Percentiles rank a stretch among this genome's conserved stretches.
These are phyloP conservation scores for Dendrocincla tyrannina DNA, from an alignment of 2,797 vertebrate genomes.

Conservation along the genomic window DNA sequence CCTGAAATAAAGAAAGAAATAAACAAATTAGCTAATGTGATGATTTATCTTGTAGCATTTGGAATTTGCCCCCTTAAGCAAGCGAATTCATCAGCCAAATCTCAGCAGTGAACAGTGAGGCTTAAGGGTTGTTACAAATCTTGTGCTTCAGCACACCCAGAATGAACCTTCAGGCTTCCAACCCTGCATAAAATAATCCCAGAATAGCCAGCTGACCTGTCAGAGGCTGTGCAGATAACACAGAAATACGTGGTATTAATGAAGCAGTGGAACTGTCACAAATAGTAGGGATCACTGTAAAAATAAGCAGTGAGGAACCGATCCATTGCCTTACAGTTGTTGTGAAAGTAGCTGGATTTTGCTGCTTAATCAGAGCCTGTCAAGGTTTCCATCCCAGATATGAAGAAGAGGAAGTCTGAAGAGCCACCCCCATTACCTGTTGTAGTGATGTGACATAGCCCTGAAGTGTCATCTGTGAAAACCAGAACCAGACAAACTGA, in stretches of 20 bases:
- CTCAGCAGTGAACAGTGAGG: background rate
- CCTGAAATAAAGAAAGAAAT: background rate
- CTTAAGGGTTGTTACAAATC: background rate
- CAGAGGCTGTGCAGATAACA: background rate
- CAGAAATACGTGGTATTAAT: background rate
- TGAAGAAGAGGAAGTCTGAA: background rate
- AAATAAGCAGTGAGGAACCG: background rate
- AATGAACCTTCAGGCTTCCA: slow-evolving; percentile 14
- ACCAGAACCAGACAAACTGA: background rate
- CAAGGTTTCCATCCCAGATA: background rate
- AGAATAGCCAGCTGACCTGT: slow-evolving; percentile 8
- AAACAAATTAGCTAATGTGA: background rate
- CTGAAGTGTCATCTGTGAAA: background rate
- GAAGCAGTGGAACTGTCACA: background rate
- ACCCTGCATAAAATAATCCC: slow-evolving; percentile 15
- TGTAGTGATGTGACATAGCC: background rate
- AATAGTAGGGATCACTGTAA: slow-evolving; percentile 6
- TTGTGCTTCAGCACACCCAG: background rate
- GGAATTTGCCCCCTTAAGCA: slow-evolving; percentile 26
- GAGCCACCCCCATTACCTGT: background rate
- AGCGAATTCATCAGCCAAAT: slow-evolving; percentile 27
- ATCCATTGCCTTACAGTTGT: slow-evolving; percentile 10
- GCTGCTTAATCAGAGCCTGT: slow-evolving; percentile 35
- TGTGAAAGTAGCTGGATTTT: slow-evolving; percentile 43
- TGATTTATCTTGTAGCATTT: slow-evolving; percentile 39